Evolutionary conservation across 2,888 invertebrate species (phyloP).

Genomic region (Epirrita christyi): DNA sequence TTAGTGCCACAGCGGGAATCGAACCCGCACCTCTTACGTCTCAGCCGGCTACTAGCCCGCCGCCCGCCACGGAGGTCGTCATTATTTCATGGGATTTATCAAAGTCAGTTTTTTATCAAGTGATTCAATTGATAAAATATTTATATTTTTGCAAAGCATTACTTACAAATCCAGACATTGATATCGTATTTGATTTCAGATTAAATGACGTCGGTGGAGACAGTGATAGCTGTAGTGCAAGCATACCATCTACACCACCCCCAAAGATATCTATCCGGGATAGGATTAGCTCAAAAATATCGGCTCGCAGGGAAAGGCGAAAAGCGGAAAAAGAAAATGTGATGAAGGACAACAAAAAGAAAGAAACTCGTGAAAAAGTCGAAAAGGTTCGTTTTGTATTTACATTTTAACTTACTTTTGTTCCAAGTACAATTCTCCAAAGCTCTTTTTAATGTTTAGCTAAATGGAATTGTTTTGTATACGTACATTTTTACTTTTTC

Average conservation of each 20-base stretch:
- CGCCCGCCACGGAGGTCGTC: too few relatives aligned
- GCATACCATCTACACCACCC: slow-evolving; percentile 47
- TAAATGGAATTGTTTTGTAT: slow-evolving; percentile 37
- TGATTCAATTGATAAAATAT: too few relatives aligned
- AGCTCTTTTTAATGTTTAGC: slow-evolving; percentile 46
- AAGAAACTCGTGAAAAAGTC: slow-evolving; percentile 57
- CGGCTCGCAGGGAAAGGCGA: slow-evolving; percentile 58
- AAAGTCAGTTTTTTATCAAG: too few relatives aligned
- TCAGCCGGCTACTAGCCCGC: too few relatives aligned
- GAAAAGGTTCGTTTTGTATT: slow-evolving; percentile 61
- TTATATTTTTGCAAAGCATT: neutral
- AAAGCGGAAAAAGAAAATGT: slow-evolving; percentile 52
- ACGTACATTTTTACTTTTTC: slow-evolving; percentile 28
- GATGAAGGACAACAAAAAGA: slow-evolving; percentile 52
- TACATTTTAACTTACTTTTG: slow-evolving; percentile 42
- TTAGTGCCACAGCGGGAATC: too few relatives aligned
- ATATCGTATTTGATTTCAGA: slow-evolving; percentile 46
- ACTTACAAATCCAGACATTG: neutral
- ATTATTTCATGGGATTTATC: too few relatives aligned
- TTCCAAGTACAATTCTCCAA: slow-evolving; percentile 31
- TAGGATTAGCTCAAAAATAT: slow-evolving; percentile 62
- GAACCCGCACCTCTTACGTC: too few relatives aligned
- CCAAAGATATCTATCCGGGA: slow-evolving; percentile 60
- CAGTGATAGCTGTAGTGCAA: slow-evolving; percentile 52
- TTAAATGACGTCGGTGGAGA: slow-evolving; percentile 59